Percentiles rank a stretch among this genome's conserved stretches.
phyloP scores from a whole-genome alignment of 2,113 vertebrate species.

The Nipponia nippon region DNA sequence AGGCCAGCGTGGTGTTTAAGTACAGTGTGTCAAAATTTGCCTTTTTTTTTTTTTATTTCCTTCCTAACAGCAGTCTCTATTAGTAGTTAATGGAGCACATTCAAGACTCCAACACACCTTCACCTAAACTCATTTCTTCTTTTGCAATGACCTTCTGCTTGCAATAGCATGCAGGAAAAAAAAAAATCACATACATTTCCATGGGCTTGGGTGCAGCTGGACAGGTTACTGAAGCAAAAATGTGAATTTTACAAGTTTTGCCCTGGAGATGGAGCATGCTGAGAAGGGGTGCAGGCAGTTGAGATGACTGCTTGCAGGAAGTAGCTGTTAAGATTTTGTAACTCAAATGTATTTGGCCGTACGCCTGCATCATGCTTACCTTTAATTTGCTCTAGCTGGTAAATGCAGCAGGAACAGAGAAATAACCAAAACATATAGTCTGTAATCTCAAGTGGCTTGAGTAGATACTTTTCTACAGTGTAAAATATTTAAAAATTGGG shows the following conservation, averaged over 20 bases:
- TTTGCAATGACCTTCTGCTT: neutral
- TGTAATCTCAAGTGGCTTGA: neutral
- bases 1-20: neutral
- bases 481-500: neutral
- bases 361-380: neutral
- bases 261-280: neutral
- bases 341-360: neutral
- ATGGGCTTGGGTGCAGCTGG: neutral
- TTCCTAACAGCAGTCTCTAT: neutral
- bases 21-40: neutral
- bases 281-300: neutral
- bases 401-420: rapidly evolving
- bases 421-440: neutral
- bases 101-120: neutral
- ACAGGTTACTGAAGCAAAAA: neutral
- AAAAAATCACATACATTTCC: rapidly evolving
- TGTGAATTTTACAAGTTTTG: neutral
- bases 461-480: neutral
- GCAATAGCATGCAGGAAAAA: neutral
- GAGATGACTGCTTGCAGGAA: neutral
- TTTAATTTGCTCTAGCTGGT: neutral
- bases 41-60: neutral
- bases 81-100: neutral
- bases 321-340: neutral
- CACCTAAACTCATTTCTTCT: neutral